Evolutionary conservation across 1,140 invertebrate species (phyloP).

Genomic region (Saccostrea echinata): DNA sequence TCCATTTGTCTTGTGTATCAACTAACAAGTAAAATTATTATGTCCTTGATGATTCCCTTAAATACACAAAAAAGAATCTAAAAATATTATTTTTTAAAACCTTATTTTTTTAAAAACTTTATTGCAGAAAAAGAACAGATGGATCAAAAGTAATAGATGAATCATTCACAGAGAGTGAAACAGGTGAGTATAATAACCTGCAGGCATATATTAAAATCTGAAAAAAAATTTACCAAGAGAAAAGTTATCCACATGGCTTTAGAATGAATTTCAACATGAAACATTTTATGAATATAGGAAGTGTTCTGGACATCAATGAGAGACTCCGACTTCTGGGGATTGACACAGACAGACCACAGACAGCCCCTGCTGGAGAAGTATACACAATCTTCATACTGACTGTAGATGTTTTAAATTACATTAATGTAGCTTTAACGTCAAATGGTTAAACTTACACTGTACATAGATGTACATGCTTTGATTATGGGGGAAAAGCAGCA

Average conservation of each 20-base stretch:
- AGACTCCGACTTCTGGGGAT: slow-evolving; percentile 65
- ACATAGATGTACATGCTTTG: no score
- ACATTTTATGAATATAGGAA: slow-evolving; percentile 55
- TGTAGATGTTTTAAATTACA: no score
- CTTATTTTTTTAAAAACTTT: neutral
- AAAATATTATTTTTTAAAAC: neutral
- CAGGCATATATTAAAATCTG: no score
- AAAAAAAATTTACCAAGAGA: neutral
- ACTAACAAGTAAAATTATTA: no score
- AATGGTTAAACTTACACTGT: no score
- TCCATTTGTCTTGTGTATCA: no score
- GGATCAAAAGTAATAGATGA: slow-evolving; percentile 72
- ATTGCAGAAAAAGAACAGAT: slow-evolving; percentile 68
- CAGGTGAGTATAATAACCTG: slow-evolving; percentile 55
- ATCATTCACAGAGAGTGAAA: slow-evolving; percentile 72
- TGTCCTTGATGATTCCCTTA: no score
- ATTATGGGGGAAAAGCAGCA: no score
- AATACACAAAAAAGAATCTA: no score
- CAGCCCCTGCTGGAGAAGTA: slow-evolving; percentile 18
- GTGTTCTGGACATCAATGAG: slow-evolving; percentile 70
- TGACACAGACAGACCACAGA: slow-evolving; percentile 44
- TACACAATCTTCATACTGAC: no score
- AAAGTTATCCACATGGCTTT: neutral
- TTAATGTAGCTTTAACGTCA: no score
- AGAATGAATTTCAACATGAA: neutral